Conservation (phyloP, 2,888 invertebrate genomes). For the Monochamus alternatus region DNA sequence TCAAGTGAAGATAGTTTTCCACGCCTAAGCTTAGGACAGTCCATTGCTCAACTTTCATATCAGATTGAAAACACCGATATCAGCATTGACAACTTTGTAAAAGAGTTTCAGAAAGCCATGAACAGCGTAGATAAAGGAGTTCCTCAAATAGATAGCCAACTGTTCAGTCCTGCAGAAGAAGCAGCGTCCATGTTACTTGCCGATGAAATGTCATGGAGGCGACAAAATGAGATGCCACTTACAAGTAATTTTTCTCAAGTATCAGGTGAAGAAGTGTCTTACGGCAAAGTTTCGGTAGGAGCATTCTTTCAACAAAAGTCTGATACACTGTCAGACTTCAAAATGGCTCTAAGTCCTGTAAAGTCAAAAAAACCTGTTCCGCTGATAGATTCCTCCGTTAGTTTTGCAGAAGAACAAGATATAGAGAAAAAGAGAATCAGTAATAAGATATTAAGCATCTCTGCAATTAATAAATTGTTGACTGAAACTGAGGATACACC, state of each 20-base stretch:
- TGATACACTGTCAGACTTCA: conserved; percentile 65
- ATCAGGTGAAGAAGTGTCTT: conserved; percentile 26
- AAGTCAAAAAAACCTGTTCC: conserved; percentile 59
- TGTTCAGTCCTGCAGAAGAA: conserved; percentile 66
- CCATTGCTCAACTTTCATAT: conserved; percentile 56
- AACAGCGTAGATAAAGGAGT: conserved; percentile 33
- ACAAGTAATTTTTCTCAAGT: conserved; percentile 41
- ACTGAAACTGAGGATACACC: conserved; percentile 56
- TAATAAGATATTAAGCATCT: conserved; percentile 58
- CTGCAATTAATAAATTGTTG: conserved; percentile 56
- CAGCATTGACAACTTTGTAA: conserved; percentile 58
- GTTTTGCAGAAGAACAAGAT: conserved; percentile 27
- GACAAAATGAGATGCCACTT: conserved; percentile 61
- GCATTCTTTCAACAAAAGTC: conserved; percentile 71
- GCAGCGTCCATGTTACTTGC: conserved; percentile 67
- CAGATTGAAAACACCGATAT: conserved; percentile 58
- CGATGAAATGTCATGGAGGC: conserved; percentile 70
- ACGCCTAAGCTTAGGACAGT: conserved; percentile 45
- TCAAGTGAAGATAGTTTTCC: conserved; percentile 9
- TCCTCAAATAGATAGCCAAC: conserved; percentile 48
- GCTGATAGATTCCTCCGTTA: conserved; percentile 57
- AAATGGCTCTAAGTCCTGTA: conserved; percentile 57
- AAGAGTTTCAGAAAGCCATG: conserved; percentile 55
- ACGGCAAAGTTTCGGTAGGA: conserved; percentile 66
- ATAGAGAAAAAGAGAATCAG: conserved; percentile 16